Evolutionary conservation across 1,140 invertebrate species (phyloP), one percentile per base, ranked within the genome.

Genomic region (Papilio xuthus): DNA sequence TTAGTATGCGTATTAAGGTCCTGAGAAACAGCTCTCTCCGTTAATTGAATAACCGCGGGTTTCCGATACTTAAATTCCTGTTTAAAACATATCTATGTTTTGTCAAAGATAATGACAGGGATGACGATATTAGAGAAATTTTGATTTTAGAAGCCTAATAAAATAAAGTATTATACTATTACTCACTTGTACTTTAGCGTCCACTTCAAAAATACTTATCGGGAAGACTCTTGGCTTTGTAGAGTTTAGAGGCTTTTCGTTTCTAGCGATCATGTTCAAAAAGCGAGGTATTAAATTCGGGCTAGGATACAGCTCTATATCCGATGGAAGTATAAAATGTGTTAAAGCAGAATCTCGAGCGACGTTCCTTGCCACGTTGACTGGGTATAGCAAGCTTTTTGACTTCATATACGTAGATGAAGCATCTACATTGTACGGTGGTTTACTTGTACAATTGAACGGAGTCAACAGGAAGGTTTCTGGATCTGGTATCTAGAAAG

Each of bases 271-370:
- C 97, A 98, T 97, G 82, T 97, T 96, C 42, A 98, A 94, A 88
- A 98, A 98, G 84, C 96, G 96, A 8, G 94, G 94, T 23, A 97
- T 96, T 78, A 98, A 89, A 84, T 96, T 95, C 15, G 97, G 96
- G 94, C 96, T 98, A 18, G 98, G 97, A 91, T 98, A 98, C 53
- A 98, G 95, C 89, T 98, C 97, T 82, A 98, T 97, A 89, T 98
- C 98, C 15, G 97, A 97, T 8, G 97, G 96, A 78, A 99, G 94
- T 50, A 99, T 95, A 89, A 96, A 98, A 88, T 98, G 96, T 15
- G 98, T 98, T 28, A 96, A 92, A 10, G 98, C 96, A 10, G 96
- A 95, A 85, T 98, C 97, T 12, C 98, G 94, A 0, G 97, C 98
- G 15, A 98, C 95, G 88, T 98, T 98, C 12, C 98, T 94, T 0